Percentiles rank a stretch among this genome's conserved stretches.
Evolutionary conservation across 2,113 vertebrate species (phyloP).

Genomic region (Aphyosemion australe): DNA sequence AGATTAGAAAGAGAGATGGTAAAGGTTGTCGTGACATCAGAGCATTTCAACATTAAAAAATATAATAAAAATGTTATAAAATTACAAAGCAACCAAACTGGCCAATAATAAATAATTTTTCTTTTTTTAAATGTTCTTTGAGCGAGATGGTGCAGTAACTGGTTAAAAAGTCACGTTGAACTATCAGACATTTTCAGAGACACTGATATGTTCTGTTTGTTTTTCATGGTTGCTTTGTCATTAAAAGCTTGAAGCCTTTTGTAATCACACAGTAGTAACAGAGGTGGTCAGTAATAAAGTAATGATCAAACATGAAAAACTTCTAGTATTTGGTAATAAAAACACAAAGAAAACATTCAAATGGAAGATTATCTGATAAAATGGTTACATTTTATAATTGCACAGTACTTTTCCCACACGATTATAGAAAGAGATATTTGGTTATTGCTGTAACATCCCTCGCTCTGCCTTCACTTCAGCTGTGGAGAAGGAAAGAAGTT

Average conservation of each 20-base stretch:
- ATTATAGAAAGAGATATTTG: slow-evolving; percentile 33
- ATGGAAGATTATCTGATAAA: neutral
- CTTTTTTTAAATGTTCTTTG: neutral
- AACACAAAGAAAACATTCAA: neutral
- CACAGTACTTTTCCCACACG: slow-evolving; percentile 39
- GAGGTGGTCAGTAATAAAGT: slow-evolving; percentile 12
- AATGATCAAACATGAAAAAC: slow-evolving; percentile 22
- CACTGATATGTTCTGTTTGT: too few species aligned
- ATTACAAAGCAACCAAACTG: slow-evolving; percentile 12
- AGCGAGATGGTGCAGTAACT: neutral
- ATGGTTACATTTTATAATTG: slow-evolving; percentile 32
- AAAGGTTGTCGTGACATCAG: too few species aligned
- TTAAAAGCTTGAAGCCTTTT: slow-evolving; percentile 21
- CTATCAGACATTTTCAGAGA: too few species aligned
- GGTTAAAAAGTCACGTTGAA: too few species aligned
- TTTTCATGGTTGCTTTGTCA: slow-evolving; percentile 10
- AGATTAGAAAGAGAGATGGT: too few species aligned
- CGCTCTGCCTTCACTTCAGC: slow-evolving; percentile 79
- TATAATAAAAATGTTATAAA: neutral
- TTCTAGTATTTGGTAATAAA: neutral
- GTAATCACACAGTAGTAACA: slow-evolving; percentile 8
- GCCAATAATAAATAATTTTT: neutral
- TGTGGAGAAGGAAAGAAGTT: slow-evolving; percentile 90
- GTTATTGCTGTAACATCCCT: slow-evolving; percentile 27
- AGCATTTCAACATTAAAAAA: too few species aligned